Base-by-base conservation (phyloP, 2,113 vertebrate genomes). In the Mionectes macconnelli region DNA sequence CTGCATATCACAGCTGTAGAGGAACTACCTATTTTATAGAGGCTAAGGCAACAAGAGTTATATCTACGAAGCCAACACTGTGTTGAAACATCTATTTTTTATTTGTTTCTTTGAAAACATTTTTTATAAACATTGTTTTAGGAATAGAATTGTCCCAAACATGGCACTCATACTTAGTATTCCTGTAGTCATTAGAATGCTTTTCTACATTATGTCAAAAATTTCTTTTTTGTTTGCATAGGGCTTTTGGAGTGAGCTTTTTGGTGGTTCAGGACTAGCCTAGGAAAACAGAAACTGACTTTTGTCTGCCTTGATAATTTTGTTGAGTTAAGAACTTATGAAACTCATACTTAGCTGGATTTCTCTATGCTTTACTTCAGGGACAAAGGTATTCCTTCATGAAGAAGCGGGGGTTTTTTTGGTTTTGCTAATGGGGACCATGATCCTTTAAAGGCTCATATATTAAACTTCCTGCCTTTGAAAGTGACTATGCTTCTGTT, bases 161-260 rank as follows among this genome's bases (percentile, higher is more conserved):
- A 7, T 16, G 2, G 20, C 16, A 62, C 20, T 64, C 17, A 74
- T 55, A 18, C 70, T 57, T 13, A 62, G 42, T 60, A 35, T 33
- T 45, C 15, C 66, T 49, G 2, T 19, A 56, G 3, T 49, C 14
- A 33, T 66, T 44, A 17, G 4, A 18, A 30, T 72, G 33, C 15
- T 87, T 91, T 83, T 55, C 18, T 39, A 22, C 4, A 19, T 35
- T 45, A 47, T 33, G 9, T 39, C 8, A 62, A 77, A 75, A 67
- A 17, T 2, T 25, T 24, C 3, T n/a, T 2, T 16, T 30, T 59
- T 33, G 2, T 69, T 77, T 63, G 8, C 10, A 25, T 31, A 53
- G 0, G 7, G 8, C 11, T 89, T 69, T 55, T 8, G 5, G 4
- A 10, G 3, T 20, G 8, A n/a, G 12, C 4, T 6, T 33, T 75